Evolutionary conservation across 2,888 invertebrate genomes (phyloP), one percentile per base, ranked within the genome.

Genomic region (Perithous albicinctus): DNA sequence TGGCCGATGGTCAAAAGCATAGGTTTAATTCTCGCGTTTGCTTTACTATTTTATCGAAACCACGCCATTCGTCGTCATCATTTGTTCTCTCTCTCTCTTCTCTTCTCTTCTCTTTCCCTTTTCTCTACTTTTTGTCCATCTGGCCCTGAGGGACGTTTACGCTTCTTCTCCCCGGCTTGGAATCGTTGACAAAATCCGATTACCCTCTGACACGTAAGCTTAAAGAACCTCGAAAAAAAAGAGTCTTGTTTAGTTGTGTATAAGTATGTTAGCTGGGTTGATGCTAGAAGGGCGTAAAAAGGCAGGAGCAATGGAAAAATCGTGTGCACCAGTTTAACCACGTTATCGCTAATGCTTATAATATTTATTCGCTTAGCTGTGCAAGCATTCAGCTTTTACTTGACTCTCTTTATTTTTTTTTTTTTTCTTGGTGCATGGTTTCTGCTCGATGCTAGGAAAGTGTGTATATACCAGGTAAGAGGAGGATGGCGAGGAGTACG

Each of bases 121-220:
- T n/a, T n/a, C n/a, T n/a, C n/a, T n/a, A n/a, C n/a, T n/a, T n/a
- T n/a, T n/a, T n/a, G n/a, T n/a, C n/a, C 35, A 10, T 41, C 18
- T 20, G 10, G 38, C 54, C 78, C 69, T 72, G 18, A 61, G 80
- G 69, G 67, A 82, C 67, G 20, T 73, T 66, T 67, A 23, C 54
- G 70, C 63, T 26, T 41, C 20, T 48, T 46, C 20, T 63, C 23
- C n/a, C n/a, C n/a, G n/a, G 20, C 20, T 1, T 56, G 35, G 48
- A 61, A 51, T 77, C 77, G 67, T 82, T 84, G 82, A 84, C 82
- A 79, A 77, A 77, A 82, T 41, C 82, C 72, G 78, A 84, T 85
- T 85, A 82, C 76, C 67, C 67, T 15, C 61, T 66, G 80, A 78
- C 84, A 82, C 78, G 69, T 75, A 74, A 35, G 54, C 6, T 35